Conservation (phyloP, 2,888 invertebrate genomes). For the Buathra laborator region DNA sequence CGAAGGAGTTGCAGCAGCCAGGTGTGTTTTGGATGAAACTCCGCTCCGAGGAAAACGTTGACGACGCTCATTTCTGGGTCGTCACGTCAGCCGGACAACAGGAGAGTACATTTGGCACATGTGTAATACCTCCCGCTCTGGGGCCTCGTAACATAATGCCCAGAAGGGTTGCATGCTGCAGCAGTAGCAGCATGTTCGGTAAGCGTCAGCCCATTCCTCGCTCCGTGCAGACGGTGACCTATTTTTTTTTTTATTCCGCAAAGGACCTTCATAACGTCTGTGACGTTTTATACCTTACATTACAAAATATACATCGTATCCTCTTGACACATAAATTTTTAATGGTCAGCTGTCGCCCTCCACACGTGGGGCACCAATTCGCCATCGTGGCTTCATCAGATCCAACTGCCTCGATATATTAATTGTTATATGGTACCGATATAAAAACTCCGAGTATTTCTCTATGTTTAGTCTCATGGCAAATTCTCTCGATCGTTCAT, state of each 20-base stretch:
- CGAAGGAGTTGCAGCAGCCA: slow-evolving; percentile 69
- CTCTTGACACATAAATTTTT: slow-evolving; percentile 50
- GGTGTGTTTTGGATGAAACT: slow-evolving; percentile 75
- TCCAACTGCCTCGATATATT: not conserved
- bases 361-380: slow-evolving; percentile 32
- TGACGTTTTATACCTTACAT: not conserved
- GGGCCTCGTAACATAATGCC: slow-evolving; percentile 40
- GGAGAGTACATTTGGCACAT: slow-evolving; percentile 75
- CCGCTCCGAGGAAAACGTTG: slow-evolving; percentile 63
- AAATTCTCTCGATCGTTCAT: not conserved
- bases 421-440: slow-evolving; percentile 3
- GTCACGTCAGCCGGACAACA: slow-evolving; percentile 78
- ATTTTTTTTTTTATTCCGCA: slow-evolving; percentile 34
- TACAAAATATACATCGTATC: slow-evolving; percentile 17
- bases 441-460: too few species aligned
- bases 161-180: slow-evolving; percentile 51
- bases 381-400: slow-evolving; percentile 11
- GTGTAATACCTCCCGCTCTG: slow-evolving; percentile 36
- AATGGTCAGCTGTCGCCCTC: slow-evolving; percentile 57
- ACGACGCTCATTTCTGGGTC: slow-evolving; percentile 76
- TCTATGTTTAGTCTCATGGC: not conserved
- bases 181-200: not conserved
- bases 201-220: slow-evolving; percentile 31
- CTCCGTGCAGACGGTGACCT: slow-evolving; percentile 51
- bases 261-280: slow-evolving; percentile 35